Base-by-base conservation (phyloP, 2,888 invertebrate genomes). In the Sepioteuthis lessoniana region DNA sequence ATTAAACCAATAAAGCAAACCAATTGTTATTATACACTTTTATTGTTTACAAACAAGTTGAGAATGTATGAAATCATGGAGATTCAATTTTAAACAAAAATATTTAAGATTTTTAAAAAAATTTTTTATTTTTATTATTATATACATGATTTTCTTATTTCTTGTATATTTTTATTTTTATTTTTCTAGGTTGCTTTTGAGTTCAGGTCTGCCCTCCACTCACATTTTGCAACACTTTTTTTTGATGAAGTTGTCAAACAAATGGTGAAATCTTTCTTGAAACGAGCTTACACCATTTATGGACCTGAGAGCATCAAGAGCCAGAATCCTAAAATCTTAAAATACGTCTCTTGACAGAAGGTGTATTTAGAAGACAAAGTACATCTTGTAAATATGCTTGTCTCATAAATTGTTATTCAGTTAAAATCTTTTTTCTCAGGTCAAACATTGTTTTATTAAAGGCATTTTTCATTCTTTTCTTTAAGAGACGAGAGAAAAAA, bases 181-280 rank as follows among this genome's bases (percentile, higher is more conserved):
- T 21, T 93, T 92, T 96, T 96, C 50, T 96, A 97, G 97, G 97
- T 97, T 46, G 94, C 98, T 35, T 99, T 99, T 97, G 98, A 99
- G 97, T 99, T 99, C 97, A 98, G 98, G 94, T 99, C 99, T 0
- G 97, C 98, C 2, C 97, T 99, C 90, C 98, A 99, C 97, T 98
- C 99, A 90, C 98, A 98, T 96, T 97, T 99, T 95, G 98, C 99
- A 0, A 98, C 98, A 97, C 98, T 99, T 96, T 99, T 99, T 97
- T 99, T 99, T 97, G 99, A 99, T 97, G 98, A 99, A 97, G 98
- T 99, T 92, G 99, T 99, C n/a, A 98, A 98, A 96, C 98, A 99
- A 97, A 99, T 99, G 99, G 99, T 99, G 96, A 98, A 98, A 95
- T 99, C 99, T 13, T 99, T 99, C 97, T 98, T 99, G 92, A 98